Percentiles rank a stretch among this genome's conserved stretches.
These are phyloP conservation scores for Tetranychus piercei DNA, from an alignment of 2,888 invertebrate genomes.

Conservation along the genomic window DNA sequence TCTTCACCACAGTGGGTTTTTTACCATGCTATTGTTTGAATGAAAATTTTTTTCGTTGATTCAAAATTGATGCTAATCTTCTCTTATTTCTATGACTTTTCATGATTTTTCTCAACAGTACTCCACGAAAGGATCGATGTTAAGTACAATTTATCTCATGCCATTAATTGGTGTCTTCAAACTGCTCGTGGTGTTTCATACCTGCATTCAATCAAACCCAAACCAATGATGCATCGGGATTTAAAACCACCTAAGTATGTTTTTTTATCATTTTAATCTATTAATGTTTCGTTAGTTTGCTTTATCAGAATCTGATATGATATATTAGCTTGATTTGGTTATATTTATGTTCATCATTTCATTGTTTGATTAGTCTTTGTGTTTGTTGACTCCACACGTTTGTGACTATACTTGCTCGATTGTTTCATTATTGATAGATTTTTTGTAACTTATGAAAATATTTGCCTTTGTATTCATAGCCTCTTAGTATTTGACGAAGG, in stretches of 20 bases:
- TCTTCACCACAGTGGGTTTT: conserved; percentile 33
- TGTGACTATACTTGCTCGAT: no score
- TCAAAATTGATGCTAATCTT: background rate
- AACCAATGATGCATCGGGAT: conserved; percentile 71
- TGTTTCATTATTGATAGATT: no score
- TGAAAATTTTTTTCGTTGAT: no score
- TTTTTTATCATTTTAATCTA: background rate
- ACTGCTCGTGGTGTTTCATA: conserved; percentile 87
- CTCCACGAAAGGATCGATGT: background rate
- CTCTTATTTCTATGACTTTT: background rate
- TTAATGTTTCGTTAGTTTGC: conserved; percentile 5
- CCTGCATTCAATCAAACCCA: conserved; percentile 81
- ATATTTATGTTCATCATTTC: conserved; percentile 4
- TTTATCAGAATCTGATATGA: background rate
- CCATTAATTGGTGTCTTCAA: conserved; percentile 22
- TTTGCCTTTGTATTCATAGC: no score
- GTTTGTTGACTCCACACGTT: background rate
- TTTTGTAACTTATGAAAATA: no score
- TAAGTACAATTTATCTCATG: conserved; percentile 12
- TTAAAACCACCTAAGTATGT: conserved; percentile 35
- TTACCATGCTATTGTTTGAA: background rate
- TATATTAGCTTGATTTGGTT: background rate
- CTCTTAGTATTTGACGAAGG: conserved; percentile 66
- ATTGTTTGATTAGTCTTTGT: background rate
- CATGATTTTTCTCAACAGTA: background rate